Conservation (phyloP, 2,888 invertebrate genomes). For the Eupsilia transversa region DNA sequence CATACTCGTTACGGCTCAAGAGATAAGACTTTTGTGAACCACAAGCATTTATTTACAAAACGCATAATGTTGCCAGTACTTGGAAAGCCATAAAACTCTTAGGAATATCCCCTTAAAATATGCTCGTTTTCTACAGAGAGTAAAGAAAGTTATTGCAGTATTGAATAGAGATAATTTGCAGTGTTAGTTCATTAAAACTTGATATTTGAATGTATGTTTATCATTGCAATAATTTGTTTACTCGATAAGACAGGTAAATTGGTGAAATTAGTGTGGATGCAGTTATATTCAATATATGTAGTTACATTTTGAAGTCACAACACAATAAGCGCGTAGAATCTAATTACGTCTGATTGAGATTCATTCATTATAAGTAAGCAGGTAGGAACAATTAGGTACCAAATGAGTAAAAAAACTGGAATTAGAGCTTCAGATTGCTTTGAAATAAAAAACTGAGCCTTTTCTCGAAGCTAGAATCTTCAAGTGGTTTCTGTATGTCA, state of each 20-base stretch:
- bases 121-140: conserved; percentile 12
- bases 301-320: neutral
- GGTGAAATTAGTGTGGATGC: neutral
- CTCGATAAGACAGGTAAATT: neutral
- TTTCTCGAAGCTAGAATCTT: neutral
- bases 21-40: conserved; percentile 59
- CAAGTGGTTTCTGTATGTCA: neutral
- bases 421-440: neutral
- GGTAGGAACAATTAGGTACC: too few relatives aligned
- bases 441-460: neutral
- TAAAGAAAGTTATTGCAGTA: neutral
- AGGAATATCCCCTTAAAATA: conserved; percentile 35
- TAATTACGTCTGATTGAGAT: neutral
- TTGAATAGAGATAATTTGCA: conserved; percentile 5
- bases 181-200: conserved; percentile 10
- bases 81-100: conserved; percentile 51
- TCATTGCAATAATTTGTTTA: conserved; percentile 1
- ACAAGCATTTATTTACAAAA: conserved; percentile 53
- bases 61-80: conserved; percentile 50
- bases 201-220: neutral
- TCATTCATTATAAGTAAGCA: neutral
- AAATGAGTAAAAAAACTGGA: neutral
- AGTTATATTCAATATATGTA: neutral
- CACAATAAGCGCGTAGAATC: neutral
- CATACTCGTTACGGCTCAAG: conserved; percentile 61